Base-by-base conservation (phyloP, 2,797 vertebrate genomes). In the Cuniculus paca region DNA sequence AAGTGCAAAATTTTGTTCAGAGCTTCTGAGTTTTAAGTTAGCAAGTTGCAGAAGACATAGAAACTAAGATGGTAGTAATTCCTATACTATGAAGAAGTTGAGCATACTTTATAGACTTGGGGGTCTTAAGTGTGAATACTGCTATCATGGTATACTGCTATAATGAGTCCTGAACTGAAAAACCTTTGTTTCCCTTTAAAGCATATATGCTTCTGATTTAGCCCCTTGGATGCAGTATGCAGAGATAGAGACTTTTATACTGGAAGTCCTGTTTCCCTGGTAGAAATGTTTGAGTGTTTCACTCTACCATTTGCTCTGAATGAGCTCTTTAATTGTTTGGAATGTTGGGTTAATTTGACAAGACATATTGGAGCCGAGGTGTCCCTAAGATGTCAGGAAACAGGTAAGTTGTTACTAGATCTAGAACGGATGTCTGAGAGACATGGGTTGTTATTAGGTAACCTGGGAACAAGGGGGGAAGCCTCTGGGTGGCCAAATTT, bases 11-110 rank as follows among this genome's bases (percentile, higher is more conserved):
- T 75, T 97, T 82, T 68, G 45, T 86, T 91, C 34, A 84, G n/a
- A 96, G 26, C 45, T 92, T 93, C 91, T 95, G 65, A 92, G 65
- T 28, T 95, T 11, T 88, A 78, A 82, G 22, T 96, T 78, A 90
- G 19, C 48, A 95, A 42, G 58, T 95, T 95, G 34, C 6, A 58
- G 13, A 60, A 60, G 8, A 77, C 50, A 39, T 88, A 50, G 90
- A 95, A 94, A 91, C 39, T 70, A 88, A 89, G 45, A 56, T 93
- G 36, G 24, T n/a, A 54, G 9, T 90, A 84, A 90, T 96, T 75
- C 28, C 63, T 77, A 34, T 8, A 28, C 34, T 10, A 2, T 88
- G 50, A 91, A 42, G 26, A 72, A n/a, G 58, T 42, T 95, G 52
- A 19, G 16, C 45, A 22, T 93, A 24, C 75, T 93, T 91, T 94